Evolutionary conservation across 2,888 invertebrate genomes (phyloP).

Genomic region (Capitulum mitella): DNA sequence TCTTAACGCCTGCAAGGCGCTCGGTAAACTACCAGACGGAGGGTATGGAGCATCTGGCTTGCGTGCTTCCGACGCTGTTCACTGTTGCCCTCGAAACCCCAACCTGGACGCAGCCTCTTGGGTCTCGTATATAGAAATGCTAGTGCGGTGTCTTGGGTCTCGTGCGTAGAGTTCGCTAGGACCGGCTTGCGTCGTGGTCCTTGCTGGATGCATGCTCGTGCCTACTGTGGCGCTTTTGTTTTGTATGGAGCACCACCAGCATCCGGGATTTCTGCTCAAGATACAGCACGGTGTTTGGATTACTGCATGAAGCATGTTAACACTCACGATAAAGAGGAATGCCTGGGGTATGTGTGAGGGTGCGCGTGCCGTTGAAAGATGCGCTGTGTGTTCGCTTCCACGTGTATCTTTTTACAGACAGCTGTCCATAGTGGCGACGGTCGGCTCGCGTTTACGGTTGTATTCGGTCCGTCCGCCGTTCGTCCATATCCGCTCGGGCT

Average conservation of each 20-base stretch:
- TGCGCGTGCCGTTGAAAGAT: neutral
- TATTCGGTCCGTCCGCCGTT: no score
- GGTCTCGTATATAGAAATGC: neutral
- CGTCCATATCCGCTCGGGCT: neutral
- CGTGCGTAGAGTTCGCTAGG: no score
- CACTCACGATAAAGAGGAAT: neutral
- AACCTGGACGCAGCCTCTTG: neutral
- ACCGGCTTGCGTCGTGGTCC: no score
- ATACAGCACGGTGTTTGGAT: no score
- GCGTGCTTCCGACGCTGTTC: neutral
- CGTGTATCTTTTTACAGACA: neutral
- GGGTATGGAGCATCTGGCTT: neutral
- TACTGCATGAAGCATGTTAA: neutral
- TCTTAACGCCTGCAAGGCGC: neutral
- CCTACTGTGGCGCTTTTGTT: no score
- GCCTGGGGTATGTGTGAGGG: neutral
- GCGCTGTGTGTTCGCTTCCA: neutral
- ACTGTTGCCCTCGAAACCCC: neutral
- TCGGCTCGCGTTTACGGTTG: no score
- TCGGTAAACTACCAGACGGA: neutral
- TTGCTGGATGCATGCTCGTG: no score
- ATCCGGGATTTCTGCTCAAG: no score
- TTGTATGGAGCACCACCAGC: no score
- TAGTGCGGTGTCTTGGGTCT: neutral
- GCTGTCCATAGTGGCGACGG: neutral